These are phyloP conservation scores for Larimichthys polyactis DNA, from an alignment of 2,113 vertebrate species.

Conservation along the genomic window DNA sequence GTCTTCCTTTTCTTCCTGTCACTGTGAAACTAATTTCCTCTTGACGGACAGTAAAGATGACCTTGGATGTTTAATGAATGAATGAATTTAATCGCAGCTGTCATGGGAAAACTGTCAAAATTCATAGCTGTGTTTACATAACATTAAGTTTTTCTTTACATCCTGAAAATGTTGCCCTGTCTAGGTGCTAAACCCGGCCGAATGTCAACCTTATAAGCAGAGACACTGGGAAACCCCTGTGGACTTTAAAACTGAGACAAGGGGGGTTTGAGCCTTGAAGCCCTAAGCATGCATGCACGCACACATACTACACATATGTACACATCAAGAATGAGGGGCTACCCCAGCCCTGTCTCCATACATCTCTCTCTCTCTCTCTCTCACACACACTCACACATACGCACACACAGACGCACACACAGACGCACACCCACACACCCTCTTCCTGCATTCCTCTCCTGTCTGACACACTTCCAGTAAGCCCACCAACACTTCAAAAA, in stretches of 20 bases:
- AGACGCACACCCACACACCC: constrained; percentile 47
- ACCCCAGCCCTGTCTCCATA: constrained; percentile 25
- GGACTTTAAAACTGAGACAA: constrained; percentile 49
- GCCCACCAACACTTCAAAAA: constrained; percentile 77
- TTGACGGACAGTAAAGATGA: constrained; percentile 17
- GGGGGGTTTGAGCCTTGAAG: constrained; percentile 31
- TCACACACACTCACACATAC: constrained; percentile 13
- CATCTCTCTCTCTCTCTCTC: constrained; percentile 9
- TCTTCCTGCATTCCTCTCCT: constrained; percentile 78
- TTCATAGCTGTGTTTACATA: constrained; percentile 1
- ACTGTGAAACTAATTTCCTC: constrained; percentile 44
- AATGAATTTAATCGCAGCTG: background rate
- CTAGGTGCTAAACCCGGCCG: background rate
- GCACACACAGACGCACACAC: constrained; percentile 31
- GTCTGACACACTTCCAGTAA: constrained; percentile 83
- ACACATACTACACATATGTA: constrained; percentile 31
- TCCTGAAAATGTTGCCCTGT: constrained; percentile 7
- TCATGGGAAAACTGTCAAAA: constrained; percentile 30
- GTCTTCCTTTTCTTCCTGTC: constrained; percentile 42
- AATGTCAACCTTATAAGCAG: constrained; percentile 44
- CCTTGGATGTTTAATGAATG: background rate
- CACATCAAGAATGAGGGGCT: constrained; percentile 44
- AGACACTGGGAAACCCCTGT: constrained; percentile 54
- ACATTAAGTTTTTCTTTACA: constrained; percentile 2
- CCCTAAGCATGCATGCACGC: constrained; percentile 11